Base-by-base conservation (phyloP, 2,113 vertebrate genomes). In the Calyptommatus sinebrachiatus region DNA sequence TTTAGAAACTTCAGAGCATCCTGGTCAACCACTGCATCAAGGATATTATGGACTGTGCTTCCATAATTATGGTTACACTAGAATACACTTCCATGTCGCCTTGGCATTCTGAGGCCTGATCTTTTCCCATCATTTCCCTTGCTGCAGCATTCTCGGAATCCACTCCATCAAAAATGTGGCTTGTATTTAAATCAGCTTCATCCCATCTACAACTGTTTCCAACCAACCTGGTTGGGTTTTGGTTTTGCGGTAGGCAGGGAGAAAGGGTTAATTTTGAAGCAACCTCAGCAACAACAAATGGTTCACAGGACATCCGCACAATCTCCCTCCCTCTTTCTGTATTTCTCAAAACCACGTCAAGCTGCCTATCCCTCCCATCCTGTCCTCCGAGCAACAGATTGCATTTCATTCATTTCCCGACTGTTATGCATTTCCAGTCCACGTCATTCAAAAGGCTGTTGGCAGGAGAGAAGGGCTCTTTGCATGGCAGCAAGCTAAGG, bases 1-100 rank as follows among this genome's bases (percentile, higher is more conserved):
- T 88, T 86, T 80, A 87, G 66, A 73, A 91, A 76, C 75, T 82
- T 87, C 89, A 88, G 88, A 86, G 2, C 26, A 78, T 29, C 21
- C 11, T 53, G 22, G 21, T 7, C 4, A 63, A 24, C 61, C 16
- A 2, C 35, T 62, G 28, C 22, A 61, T 46, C 24, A 79, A 71
- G n/a, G 50, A 12, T 5, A 16, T 48, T 14, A 22, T 57, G 12
- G 35, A 41, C 5, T 12, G 26, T 68, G 12, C 28, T 68, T 28
- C 20, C 63, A 22, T 29, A 60, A 8, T 8, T 35, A 57, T 45
- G 24, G 68, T 29, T 14, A 63, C 79, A 50, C 73, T 8, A 71
- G 53, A 14, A 18, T 2, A 69, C 78, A 50, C 21, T 53, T 71
- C 84, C 75, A 61, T 72, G 76, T 84, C 88, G 70, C 9, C n/a